A percentile compares a stretch with the other conserved stretches of the same genome.
These are phyloP conservation scores for Ecliptopera silaceata DNA, from an alignment of 2,888 invertebrate species.

Conservation along the genomic window DNA sequence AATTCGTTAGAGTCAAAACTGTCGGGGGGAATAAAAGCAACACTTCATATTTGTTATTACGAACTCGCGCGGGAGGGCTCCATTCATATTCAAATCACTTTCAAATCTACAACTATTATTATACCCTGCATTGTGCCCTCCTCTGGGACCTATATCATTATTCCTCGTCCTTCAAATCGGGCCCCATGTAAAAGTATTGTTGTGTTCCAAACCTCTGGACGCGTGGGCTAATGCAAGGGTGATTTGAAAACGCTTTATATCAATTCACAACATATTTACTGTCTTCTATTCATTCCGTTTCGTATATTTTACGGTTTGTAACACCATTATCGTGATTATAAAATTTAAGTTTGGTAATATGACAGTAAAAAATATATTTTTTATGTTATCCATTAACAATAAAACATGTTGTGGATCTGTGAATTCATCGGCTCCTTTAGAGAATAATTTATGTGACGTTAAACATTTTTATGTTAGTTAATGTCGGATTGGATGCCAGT, in stretches of 20 bases:
- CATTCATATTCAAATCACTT: conserved; percentile 82
- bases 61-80: conserved; percentile 76
- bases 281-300: conserved; percentile 57
- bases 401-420: conserved; percentile 71
- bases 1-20: conserved; percentile 77
- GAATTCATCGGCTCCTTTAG: conserved; percentile 77
- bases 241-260: conserved; percentile 73
- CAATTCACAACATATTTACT: conserved; percentile 70
- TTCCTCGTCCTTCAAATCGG: conserved; percentile 75
- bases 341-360: conserved; percentile 43
- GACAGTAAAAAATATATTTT: conserved; percentile 48
- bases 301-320: conserved; percentile 61
- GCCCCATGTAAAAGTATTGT: conserved; percentile 73
- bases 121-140: conserved; percentile 76
- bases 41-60: conserved; percentile 82
- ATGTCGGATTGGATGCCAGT: conserved; percentile 70
- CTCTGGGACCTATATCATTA: conserved; percentile 80
- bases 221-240: conserved; percentile 62
- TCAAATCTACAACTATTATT: conserved; percentile 83
- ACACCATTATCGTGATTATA: conserved; percentile 51
- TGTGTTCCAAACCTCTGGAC: conserved; percentile 51
- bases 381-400: conserved; percentile 65
- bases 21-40: conserved; percentile 74
- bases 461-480: conserved; percentile 80
- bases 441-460: conserved; percentile 76